These are phyloP conservation scores for Acipenser oxyrinchus DNA, from an alignment of 2,797 vertebrate species.

Conservation along the genomic window DNA sequence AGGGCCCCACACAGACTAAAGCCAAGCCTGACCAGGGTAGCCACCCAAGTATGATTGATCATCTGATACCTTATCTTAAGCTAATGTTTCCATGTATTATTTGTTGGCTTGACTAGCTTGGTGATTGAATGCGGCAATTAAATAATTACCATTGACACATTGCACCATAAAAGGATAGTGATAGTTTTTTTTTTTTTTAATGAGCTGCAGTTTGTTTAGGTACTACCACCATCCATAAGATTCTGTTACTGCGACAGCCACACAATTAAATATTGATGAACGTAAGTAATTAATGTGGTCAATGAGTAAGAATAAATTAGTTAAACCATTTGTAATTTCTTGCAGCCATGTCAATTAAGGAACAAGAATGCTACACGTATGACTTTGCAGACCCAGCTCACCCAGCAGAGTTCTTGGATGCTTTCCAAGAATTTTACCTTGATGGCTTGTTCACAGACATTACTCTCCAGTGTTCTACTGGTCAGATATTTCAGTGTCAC, in stretches of 20 bases:
- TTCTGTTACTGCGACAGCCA: background rate
- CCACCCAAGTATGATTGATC: too few species aligned
- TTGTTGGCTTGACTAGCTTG: too few species aligned
- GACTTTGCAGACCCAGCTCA: conserved; percentile 72
- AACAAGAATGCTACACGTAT: conserved; percentile 65
- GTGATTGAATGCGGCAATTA: too few species aligned
- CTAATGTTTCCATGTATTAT: too few species aligned
- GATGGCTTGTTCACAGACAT: conserved; percentile 84
- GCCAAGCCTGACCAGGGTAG: too few species aligned
- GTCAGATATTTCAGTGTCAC: conserved; percentile 81
- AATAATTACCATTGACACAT: background rate
- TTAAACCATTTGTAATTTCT: conserved; percentile 12
- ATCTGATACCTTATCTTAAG: too few species aligned
- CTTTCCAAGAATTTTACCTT: conserved; percentile 76
- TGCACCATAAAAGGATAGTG: background rate
- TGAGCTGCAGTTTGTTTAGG: background rate
- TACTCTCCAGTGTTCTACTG: conserved; percentile 70
- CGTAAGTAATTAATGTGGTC: background rate
- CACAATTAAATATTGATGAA: background rate
- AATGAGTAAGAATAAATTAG: background rate
- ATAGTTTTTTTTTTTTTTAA: too few species aligned
- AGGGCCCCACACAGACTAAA: too few species aligned
- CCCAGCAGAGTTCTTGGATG: conserved; percentile 66
- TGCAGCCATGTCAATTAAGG: conserved; percentile 67
- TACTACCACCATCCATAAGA: background rate